A percentile compares a stretch with the other conserved stretches of the same genome.
Conservation (phyloP, 2,113 vertebrate genomes). For the Apteryx owenii region DNA sequence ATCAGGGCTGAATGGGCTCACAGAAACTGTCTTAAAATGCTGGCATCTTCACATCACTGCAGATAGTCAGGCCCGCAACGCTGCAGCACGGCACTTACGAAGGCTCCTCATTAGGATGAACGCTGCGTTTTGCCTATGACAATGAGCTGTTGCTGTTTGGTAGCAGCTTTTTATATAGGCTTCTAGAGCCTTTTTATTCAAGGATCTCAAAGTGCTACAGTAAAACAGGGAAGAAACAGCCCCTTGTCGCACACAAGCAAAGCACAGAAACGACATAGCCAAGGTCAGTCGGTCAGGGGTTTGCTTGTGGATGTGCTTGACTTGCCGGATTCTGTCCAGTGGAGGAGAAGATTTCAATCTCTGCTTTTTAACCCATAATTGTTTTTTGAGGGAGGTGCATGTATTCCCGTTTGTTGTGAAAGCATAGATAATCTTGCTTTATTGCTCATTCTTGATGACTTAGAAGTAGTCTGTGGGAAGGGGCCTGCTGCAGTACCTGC, state of each 20-base stretch:
- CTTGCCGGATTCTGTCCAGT: not conserved
- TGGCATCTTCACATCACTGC: not conserved
- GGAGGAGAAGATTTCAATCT: accelerated
- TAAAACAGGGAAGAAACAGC: not conserved
- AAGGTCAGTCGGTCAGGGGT: not conserved
- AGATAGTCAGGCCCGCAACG: not conserved
- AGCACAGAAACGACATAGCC: not conserved
- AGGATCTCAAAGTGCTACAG: not conserved
- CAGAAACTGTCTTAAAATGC: not conserved
- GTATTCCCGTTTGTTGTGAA: not conserved
- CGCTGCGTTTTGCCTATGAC: not conserved
- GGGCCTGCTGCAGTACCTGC: accelerated
- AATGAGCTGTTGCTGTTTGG: not conserved
- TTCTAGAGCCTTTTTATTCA: not conserved
- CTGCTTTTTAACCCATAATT: not conserved
- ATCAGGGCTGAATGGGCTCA: not conserved
- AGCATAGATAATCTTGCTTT: not conserved
- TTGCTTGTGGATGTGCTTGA: accelerated
- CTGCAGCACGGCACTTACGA: not conserved
- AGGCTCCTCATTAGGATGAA: not conserved
- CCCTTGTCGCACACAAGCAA: not conserved
- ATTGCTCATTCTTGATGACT: accelerated
- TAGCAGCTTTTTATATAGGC: not conserved
- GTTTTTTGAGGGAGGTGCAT: not conserved
- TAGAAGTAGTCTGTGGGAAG: accelerated